These are phyloP conservation scores for Rhingia rostrata DNA, from an alignment of 2,888 invertebrate species.

Conservation along the genomic window DNA sequence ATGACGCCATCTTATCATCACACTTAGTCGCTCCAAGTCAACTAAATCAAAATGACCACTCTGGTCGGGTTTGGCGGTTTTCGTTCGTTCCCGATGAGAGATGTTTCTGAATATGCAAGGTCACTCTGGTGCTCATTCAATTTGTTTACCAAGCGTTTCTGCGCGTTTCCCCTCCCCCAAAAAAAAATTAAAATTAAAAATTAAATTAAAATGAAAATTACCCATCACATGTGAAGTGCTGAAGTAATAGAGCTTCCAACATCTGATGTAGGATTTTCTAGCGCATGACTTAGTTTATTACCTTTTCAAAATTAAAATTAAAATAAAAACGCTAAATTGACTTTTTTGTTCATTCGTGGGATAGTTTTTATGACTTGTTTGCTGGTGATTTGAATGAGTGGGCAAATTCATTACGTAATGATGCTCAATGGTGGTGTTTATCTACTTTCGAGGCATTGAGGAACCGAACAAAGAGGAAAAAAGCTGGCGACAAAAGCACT, in stretches of 20 bases:
- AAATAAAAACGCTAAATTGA: too few species aligned
- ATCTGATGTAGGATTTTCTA: background rate
- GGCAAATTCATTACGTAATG: conserved; percentile 57
- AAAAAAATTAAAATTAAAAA: background rate
- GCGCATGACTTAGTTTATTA: conserved; percentile 1
- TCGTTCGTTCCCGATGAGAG: conserved; percentile 48
- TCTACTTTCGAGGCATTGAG: conserved; percentile 48
- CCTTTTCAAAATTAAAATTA: background rate
- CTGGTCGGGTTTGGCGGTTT: background rate
- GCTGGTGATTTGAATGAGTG: conserved; percentile 21
- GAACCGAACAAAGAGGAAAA: conserved; percentile 35
- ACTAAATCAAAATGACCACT: conserved; percentile 70
- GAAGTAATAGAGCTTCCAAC: background rate
- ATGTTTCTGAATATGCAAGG: conserved; percentile 68
- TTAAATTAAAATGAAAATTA: background rate
- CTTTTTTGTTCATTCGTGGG: conserved; percentile 7
- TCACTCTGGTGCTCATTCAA: conserved; percentile 44
- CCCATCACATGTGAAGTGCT: background rate
- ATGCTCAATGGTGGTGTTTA: conserved; percentile 24
- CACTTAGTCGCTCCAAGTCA: conserved; percentile 62
- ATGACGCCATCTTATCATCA: conserved; percentile 64
- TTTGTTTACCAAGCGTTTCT: conserved; percentile 40
- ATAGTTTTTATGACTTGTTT: conserved; percentile 40
- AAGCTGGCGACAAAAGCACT: conserved; percentile 7
- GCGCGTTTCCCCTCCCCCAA: background rate